phyloP scores from a whole-genome alignment of 1,140 invertebrate genomes.

The Penaeus vannamei region DNA sequence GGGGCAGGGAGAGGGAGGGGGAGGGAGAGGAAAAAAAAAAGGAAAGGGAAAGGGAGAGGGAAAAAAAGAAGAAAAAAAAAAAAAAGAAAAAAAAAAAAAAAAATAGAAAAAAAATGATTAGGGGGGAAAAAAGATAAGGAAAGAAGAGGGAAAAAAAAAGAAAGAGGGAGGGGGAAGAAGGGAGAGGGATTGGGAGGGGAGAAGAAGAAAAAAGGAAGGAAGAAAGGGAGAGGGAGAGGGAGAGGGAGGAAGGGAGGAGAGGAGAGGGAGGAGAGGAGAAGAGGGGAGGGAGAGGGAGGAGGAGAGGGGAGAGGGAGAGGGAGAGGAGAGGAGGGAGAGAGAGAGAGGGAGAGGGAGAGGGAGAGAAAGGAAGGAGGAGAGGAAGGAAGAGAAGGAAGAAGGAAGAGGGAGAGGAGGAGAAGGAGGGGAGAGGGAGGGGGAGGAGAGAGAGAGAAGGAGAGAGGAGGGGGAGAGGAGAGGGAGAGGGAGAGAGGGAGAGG shows the following conservation, averaged over 20 bases:
- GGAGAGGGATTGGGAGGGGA: neutral
- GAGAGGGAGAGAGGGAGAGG: slow-evolving; percentile 10
- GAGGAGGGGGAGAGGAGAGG: too few species aligned
- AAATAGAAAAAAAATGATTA: neutral
- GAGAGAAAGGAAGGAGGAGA: neutral
- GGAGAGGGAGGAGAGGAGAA: neutral
- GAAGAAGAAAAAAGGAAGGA: neutral
- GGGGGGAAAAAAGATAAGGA: slow-evolving; percentile 1
- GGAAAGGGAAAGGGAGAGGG: too few species aligned
- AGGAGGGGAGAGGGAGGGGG: neutral
- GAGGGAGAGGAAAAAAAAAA: too few species aligned
- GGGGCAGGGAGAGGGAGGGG: too few species aligned
- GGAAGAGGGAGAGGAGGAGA: neutral
- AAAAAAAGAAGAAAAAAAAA: neutral
- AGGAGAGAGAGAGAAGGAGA: too few species aligned
- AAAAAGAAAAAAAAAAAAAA: slow-evolving; percentile 2
- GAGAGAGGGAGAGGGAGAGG: slow-evolving; percentile 10
- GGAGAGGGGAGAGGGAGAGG: neutral
- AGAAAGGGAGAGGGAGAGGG: neutral
- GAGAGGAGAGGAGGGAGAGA: slow-evolving; percentile 10
- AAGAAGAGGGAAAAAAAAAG: too few species aligned
- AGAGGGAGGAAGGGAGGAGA: neutral
- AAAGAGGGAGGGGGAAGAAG: neutral
- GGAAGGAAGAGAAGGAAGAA: neutral
- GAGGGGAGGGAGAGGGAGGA: neutral